Evolutionary conservation across 2,113 vertebrate species (phyloP), one percentile per base, ranked within the genome.

Genomic region (Hydrolagus affinis): DNA sequence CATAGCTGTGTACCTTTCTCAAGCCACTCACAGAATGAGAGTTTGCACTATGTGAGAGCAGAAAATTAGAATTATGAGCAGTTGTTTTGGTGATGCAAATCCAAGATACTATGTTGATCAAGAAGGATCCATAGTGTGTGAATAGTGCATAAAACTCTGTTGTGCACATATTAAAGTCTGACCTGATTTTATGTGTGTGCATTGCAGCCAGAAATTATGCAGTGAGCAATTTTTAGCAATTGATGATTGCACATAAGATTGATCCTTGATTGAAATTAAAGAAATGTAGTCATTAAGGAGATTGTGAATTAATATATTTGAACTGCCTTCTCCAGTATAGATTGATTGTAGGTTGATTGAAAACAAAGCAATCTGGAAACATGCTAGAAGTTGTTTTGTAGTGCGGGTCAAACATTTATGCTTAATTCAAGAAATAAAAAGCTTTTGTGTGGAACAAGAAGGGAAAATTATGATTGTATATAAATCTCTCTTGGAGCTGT

Each of bases 31-130:
- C 32, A 28, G 62, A 44, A 66, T 83, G 23, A 66, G 25, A 66
- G 62, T 68, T 19, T 25, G 15, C 25, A 21, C 60, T 10, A 83
- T 66, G 62, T 32, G 62, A 15, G 60, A 66, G 4, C 62, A 32
- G 62, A 64, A 62, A 83, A 83, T 66, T 83, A 83, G 76, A 62
- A 80, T 80, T 62, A 80, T 59, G 28, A 62, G 76, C 76, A 80
- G 62, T 68, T 21, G 30, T 25, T 83, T 83, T 32, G 11, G 15
- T 60, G 66, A 83, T 28, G 28, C 60, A 66, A 32, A 64, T 62
- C 23, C 57, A 62, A 62, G 25, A 80, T 80, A 62, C 57, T 62
- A 14, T 15, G 77, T 28, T 64, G 59, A 64, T 30, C 77, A 80
- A 30, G 78, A 32, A n/a, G 15, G 17, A 32, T 28, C 78, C 78